These are phyloP conservation scores for Brachionus koreanus DNA, from an alignment of 1,140 invertebrate genomes.

Conservation along the genomic window DNA sequence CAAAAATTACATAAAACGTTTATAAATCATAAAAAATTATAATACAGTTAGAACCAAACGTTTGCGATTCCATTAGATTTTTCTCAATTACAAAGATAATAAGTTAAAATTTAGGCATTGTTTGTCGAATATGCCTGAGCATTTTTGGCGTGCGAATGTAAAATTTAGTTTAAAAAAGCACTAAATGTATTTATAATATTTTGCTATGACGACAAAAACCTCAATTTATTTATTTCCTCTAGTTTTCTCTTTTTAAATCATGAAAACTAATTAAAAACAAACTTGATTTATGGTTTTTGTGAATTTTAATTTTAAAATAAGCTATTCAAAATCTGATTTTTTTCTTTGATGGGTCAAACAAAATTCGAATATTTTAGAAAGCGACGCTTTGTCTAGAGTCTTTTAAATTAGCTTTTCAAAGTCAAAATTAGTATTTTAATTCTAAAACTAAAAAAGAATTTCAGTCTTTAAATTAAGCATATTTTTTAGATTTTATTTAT, in stretches of 20 bases:
- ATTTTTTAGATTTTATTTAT: too few species aligned
- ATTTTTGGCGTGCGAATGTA: background rate
- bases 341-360: background rate
- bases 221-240: background rate
- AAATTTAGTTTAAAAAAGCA: background rate
- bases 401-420: too few species aligned
- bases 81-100: background rate
- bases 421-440: too few species aligned
- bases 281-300: background rate
- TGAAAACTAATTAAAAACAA: background rate
- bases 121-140: background rate
- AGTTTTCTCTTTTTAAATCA: background rate
- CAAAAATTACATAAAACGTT: background rate
- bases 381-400: too few species aligned
- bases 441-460: too few species aligned
- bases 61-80: slow-evolving; percentile 3
- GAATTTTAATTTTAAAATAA: background rate
- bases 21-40: slow-evolving; percentile 21
- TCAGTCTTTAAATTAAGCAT: too few species aligned
- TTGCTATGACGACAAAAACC: background rate
- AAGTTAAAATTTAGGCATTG: background rate
- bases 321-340: background rate
- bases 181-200: background rate
- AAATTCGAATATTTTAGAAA: background rate
- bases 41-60: background rate